Conservation (phyloP, 2,888 invertebrate species). For the Syrista parreyssii region DNA sequence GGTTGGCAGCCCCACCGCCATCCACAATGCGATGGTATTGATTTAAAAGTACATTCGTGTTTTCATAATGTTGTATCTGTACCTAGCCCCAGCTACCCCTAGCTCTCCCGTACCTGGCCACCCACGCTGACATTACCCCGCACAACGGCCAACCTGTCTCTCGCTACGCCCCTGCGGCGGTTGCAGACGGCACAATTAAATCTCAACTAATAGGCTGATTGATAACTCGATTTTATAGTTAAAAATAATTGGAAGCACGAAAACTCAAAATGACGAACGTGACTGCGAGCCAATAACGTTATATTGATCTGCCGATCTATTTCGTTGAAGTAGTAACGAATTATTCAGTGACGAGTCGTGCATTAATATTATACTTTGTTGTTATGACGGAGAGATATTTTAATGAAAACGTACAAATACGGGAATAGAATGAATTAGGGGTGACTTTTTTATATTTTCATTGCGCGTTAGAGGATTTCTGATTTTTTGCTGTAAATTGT, state of each 20-base stretch:
- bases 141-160: not conserved
- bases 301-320: not conserved
- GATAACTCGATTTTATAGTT: constrained; percentile 49
- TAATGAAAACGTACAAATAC: not conserved
- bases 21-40: constrained; percentile 67
- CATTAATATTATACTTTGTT: no score
- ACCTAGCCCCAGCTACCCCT: constrained; percentile 56
- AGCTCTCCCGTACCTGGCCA: constrained; percentile 35
- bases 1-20: constrained; percentile 49
- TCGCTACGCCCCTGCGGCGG: constrained; percentile 3
- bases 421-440: not conserved
- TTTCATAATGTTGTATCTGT: constrained; percentile 67
- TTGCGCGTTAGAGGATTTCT: not conserved
- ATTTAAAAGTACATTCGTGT: constrained; percentile 67
- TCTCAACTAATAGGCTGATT: constrained; percentile 55
- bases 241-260: constrained; percentile 49
- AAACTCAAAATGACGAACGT: constrained; percentile 2
- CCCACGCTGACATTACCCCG: constrained; percentile 15
- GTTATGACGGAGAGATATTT: not conserved
- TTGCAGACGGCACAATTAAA: constrained; percentile 53
- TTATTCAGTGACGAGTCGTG: no score
- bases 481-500: not conserved
- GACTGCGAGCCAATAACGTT: not conserved
- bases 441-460: not conserved
- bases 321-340: not conserved